phyloP scores from a whole-genome alignment of 2,797 vertebrate genomes.

The Hozukius guyotensis region DNA sequence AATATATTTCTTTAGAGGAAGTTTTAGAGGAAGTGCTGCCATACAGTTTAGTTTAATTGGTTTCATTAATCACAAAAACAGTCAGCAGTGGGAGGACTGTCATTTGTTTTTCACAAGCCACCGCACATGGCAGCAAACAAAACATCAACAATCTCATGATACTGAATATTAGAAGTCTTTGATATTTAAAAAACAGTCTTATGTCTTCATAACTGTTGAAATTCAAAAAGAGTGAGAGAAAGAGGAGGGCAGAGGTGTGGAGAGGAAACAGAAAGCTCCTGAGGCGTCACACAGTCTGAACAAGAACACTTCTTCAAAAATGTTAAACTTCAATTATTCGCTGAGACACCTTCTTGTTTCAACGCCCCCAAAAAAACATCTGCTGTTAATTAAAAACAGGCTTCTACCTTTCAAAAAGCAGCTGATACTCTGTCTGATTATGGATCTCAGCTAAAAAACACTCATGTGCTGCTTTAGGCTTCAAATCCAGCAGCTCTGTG shows the following conservation, averaged over 20 bases:
- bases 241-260: constrained; percentile 9
- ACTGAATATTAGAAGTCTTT: constrained; percentile 1
- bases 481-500: constrained; percentile 3
- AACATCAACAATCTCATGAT: constrained; percentile 5
- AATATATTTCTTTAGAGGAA: background rate
- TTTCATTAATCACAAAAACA: constrained; percentile 54
- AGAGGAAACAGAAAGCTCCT: constrained; percentile 31
- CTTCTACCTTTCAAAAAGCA: constrained; percentile 46
- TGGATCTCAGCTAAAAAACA: constrained; percentile 30
- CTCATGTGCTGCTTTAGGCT: constrained; percentile 30
- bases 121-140: constrained; percentile 41
- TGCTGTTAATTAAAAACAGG: constrained; percentile 72
- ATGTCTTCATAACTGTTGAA: constrained; percentile 9
- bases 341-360: constrained; percentile 56
- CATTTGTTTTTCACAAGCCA: constrained; percentile 24
- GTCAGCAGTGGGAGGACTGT: constrained; percentile 20
- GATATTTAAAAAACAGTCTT: constrained; percentile 10
- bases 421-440: constrained; percentile 44
- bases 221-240: background rate
- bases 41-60: constrained; percentile 51
- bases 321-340: constrained; percentile 51
- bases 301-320: constrained; percentile 37
- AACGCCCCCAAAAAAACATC: constrained; percentile 44
- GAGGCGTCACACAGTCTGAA: constrained; percentile 33
- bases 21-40: constrained; percentile 22